Base-by-base conservation (phyloP, 2,797 vertebrate species). In the Neomorphus geoffroyi region DNA sequence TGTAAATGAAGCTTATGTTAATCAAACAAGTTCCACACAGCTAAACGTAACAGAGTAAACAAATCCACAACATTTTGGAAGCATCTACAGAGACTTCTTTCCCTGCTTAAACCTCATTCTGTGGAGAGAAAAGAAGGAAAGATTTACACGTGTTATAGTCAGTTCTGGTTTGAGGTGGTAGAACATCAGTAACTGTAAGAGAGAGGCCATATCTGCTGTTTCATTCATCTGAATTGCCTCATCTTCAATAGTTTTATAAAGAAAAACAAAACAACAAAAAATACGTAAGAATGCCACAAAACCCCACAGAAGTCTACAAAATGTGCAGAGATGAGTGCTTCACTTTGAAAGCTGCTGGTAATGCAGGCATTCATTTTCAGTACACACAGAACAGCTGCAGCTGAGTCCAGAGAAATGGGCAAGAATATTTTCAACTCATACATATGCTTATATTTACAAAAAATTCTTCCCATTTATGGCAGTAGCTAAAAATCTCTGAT, bases 211-310 rank as follows among this genome's bases (percentile, higher is more conserved):
- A 33, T 21, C n/a, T 66, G 19, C 30, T 37, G 7, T 11, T 46
- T 48, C 50, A 35, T 30, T 64, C 30, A 43, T 22, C 32, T 60
- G 23, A 80, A 50, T 1, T 54, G 46, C 32, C 57, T 51, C 75
- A 80, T 48, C 21, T 57, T 71, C 54, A 56, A 10, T 32, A 58
- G 16, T 37, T 78, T 18, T 19, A 10, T 65, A 78, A 60, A 57
- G 3, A 3, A 11, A 33, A 43, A 2, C 7, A 10, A 3, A 10
- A 35, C 37, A 72, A n/a, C n/a, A 35, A 32, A 12, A 4, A 7
- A 16, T 3, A 54, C 11, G 45, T 16, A 69, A 41, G 32, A 78
- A 57, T 18, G 26, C 23, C n/a, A 53, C 37, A 74, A 77, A 67
- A 3, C 4, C 7, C 26, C 45, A 60, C 13, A 11, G 11, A 72